phyloP scores from a whole-genome alignment of 2,888 invertebrate species.

The Sepioteuthis lessoniana region DNA sequence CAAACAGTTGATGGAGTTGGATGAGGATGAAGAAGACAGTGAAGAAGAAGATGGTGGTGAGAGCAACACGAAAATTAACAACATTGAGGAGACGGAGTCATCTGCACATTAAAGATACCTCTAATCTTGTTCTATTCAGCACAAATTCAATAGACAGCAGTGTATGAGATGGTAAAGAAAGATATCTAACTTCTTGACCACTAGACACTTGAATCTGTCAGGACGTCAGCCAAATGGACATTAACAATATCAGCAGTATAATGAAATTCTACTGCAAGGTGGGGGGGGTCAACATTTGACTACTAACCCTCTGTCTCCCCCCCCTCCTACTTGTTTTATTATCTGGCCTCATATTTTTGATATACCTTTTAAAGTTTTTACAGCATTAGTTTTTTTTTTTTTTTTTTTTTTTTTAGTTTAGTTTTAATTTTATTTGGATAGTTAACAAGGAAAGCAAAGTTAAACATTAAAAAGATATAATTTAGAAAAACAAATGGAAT shows the following conservation, averaged over 20 bases:
- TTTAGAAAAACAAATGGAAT: too few relatives aligned
- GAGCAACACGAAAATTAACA: not conserved
- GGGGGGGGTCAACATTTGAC: too few relatives aligned
- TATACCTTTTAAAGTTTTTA: too few relatives aligned
- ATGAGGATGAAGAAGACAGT: constrained; percentile 87
- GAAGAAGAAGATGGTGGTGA: constrained; percentile 69
- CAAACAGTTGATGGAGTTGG: constrained; percentile 90
- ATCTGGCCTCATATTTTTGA: too few relatives aligned
- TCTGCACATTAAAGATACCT: not conserved
- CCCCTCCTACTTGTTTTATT: not conserved
- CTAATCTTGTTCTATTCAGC: not conserved
- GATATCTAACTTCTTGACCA: not conserved
- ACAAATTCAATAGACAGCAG: not conserved
- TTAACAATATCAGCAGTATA: not conserved
- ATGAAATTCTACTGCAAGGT: not conserved
- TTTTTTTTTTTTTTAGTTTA: too few relatives aligned
- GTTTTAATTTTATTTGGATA: too few relatives aligned
- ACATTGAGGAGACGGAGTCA: not conserved
- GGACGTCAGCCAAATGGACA: not conserved
- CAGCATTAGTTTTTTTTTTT: too few relatives aligned
- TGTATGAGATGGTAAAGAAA: not conserved
- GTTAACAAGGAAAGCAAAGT: too few relatives aligned
- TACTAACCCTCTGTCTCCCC: not conserved
- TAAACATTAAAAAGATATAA: too few relatives aligned
- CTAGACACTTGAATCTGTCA: not conserved